phyloP scores from a whole-genome alignment of 2,888 invertebrate species.

The Mallateleia sp. region DNA sequence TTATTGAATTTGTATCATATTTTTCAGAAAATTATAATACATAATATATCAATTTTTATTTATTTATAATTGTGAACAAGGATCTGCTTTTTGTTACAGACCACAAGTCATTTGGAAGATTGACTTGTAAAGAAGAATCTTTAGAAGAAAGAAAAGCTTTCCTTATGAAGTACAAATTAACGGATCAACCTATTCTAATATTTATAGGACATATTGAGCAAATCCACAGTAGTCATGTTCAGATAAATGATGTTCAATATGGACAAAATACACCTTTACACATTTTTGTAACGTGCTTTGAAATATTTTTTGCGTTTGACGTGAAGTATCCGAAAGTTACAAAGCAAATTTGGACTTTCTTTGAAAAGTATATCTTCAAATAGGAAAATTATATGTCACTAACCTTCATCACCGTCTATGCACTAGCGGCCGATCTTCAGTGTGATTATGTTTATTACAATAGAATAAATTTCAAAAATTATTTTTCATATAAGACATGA shows the following conservation, averaged over 20 bases:
- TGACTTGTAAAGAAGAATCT: no score
- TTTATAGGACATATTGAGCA: background rate
- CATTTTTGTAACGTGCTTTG: slow-evolving; percentile 17
- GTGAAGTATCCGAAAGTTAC: slow-evolving; percentile 17
- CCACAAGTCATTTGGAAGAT: background rate
- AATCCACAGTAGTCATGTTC: background rate
- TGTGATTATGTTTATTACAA: no score
- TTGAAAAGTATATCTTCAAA: slow-evolving; percentile 34
- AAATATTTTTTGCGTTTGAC: slow-evolving; percentile 9
- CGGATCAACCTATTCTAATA: background rate
- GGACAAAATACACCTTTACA: background rate
- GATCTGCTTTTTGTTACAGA: background rate
- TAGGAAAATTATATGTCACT: background rate
- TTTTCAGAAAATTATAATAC: no score
- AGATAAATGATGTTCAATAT: background rate
- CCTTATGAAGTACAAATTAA: background rate
- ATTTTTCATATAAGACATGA: no score
- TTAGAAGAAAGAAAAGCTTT: background rate
- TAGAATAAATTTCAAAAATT: no score
- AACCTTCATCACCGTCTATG: background rate
- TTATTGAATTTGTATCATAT: background rate
- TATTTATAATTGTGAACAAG: background rate
- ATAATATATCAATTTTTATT: no score
- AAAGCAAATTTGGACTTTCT: slow-evolving; percentile 23
- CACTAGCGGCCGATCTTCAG: slow-evolving; percentile 15